phyloP scores from a whole-genome alignment of 2,797 vertebrate species.

The Onychomys leucogaster region DNA sequence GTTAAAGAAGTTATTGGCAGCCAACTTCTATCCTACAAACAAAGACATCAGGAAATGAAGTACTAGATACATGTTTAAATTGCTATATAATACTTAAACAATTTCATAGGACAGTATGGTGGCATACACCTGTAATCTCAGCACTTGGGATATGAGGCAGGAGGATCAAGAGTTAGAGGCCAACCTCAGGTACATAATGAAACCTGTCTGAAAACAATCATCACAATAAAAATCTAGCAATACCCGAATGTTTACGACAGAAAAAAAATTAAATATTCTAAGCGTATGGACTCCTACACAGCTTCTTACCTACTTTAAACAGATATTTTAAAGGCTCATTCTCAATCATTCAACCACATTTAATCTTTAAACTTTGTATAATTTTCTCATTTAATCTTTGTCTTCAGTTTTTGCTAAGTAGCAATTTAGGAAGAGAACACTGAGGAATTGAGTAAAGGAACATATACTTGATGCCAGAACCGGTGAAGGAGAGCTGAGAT shows the following conservation, averaged over 20 bases:
- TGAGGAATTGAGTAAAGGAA: not conserved
- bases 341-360: not conserved
- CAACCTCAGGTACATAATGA: not conserved
- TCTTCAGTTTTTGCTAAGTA: not conserved
- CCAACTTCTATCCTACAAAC: not conserved
- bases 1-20: not conserved
- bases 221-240: not conserved
- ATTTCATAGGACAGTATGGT: not conserved
- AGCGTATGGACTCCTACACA: not conserved
- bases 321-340: slow-evolving; percentile 19
- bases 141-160: not conserved
- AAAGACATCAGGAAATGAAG: not conserved
- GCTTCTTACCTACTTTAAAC: not conserved
- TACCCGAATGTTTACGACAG: not conserved
- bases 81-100: slow-evolving; percentile 14
- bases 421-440: slow-evolving; percentile 5
- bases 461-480: not conserved
- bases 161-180: not conserved
- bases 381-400: not conserved
- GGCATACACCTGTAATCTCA: not conserved
- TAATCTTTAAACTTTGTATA: not conserved
- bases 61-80: not conserved
- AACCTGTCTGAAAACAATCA: not conserved
- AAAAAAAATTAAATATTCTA: not conserved
- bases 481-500: not conserved